Conservation (phyloP, 2,888 invertebrate genomes). For the Teleiodes luculella region DNA sequence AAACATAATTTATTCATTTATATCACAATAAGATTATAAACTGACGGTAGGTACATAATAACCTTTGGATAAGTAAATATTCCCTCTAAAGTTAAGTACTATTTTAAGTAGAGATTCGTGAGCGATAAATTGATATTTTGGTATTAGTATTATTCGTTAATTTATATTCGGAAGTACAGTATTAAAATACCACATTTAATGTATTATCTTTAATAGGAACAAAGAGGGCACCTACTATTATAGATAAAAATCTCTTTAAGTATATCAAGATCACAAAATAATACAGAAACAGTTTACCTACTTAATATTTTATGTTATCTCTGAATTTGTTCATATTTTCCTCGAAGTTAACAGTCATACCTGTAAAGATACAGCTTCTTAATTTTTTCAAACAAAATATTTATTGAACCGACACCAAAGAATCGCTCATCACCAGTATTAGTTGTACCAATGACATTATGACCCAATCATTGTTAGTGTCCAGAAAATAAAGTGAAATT, state of each 20-base stretch:
- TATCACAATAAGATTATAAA: constrained; percentile 53
- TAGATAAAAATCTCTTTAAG: constrained; percentile 47
- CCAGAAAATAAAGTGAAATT: constrained; percentile 26
- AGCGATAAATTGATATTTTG: constrained; percentile 22
- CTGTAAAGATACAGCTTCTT: constrained; percentile 63
- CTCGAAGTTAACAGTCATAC: constrained; percentile 63
- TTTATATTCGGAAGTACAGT: background rate
- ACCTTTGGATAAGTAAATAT: constrained; percentile 54
- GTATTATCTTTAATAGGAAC: constrained; percentile 49
- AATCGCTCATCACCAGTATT: constrained; percentile 24
- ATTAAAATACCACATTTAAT: constrained; percentile 28
- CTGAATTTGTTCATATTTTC: constrained; percentile 52
- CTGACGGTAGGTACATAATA: constrained; percentile 48
- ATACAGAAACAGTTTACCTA: constrained; percentile 41
- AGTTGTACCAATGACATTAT: constrained; percentile 20
- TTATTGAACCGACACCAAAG: constrained; percentile 34
- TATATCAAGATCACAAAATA: constrained; percentile 44
- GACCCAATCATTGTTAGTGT: constrained; percentile 41
- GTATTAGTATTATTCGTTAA: constrained; percentile 26
- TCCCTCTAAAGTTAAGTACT: constrained; percentile 71
- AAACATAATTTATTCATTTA: constrained; percentile 72
- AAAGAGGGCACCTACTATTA: constrained; percentile 49
- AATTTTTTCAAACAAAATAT: constrained; percentile 12
- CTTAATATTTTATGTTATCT: constrained; percentile 36
- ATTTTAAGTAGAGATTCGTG: constrained; percentile 72